Conservation (phyloP, 2,113 vertebrate genomes). For the Ornithorhynchus anatinus region DNA sequence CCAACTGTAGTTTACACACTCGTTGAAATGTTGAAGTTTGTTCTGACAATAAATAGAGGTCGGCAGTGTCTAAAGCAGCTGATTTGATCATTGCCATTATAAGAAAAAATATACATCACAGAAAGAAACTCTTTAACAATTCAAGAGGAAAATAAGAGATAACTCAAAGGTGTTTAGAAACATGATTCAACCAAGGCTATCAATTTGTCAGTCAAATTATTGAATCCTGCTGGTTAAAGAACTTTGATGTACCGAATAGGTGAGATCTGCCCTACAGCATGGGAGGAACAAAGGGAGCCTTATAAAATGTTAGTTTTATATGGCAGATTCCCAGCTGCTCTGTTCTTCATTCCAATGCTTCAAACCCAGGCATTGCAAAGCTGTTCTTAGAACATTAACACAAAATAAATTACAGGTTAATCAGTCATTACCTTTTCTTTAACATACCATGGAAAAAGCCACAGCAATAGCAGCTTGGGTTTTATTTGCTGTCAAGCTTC, state of each 20-base stretch:
- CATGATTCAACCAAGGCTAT: constrained; percentile 28
- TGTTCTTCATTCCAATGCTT: constrained; percentile 9
- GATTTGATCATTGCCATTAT: background rate
- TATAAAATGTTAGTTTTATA: background rate
- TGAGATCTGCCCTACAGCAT: constrained; percentile 22
- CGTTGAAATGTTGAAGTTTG: background rate
- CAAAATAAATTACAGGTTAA: constrained; percentile 11
- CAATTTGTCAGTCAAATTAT: constrained; percentile 6
- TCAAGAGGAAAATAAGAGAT: constrained; percentile 3
- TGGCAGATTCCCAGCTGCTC: background rate
- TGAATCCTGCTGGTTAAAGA: background rate
- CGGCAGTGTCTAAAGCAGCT: background rate
- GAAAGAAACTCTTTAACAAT: background rate
- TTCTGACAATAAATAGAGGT: background rate
- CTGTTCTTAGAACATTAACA: constrained; percentile 3
- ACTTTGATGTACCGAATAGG: constrained; percentile 24
- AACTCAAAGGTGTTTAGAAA: constrained; percentile 10
- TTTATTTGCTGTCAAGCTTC: background rate
- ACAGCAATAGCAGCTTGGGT: background rate
- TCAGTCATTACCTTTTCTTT: constrained; percentile 8
- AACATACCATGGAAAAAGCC: background rate
- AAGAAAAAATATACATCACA: background rate
- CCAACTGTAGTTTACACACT: background rate
- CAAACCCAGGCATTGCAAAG: background rate
- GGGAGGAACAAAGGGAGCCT: constrained; percentile 21